Evolutionary conservation across 2,888 invertebrate genomes (phyloP), one percentile per base, ranked within the genome.

Genomic region (Scrobipalpa costella): DNA sequence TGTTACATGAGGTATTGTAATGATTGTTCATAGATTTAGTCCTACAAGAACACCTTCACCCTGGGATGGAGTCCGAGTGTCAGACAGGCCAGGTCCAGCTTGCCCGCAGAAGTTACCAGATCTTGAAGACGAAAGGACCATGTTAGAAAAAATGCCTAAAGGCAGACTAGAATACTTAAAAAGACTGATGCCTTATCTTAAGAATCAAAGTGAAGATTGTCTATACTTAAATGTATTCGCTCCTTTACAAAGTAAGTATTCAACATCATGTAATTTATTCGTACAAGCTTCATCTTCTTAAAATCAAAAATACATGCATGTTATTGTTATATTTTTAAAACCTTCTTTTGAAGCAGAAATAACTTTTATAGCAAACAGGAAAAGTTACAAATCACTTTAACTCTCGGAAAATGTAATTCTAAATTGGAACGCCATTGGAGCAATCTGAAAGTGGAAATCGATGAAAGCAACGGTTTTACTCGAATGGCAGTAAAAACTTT

Each of bases 121-220:
- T 85, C 93, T 97, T 70, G 93, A 93, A 75, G 97, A 97, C 80
- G 96, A 96, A 86, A 95, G 95, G 77, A 94, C 95, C 75, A 95
- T 96, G 61, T 92, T 97, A 83, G 95, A 94, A 78, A 94, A 94
- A 83, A 97, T 98, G 96, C 98, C 98, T 71, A 94, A 95, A 79
- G 98, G 98, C 73, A 93, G 98, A 79, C 93, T 97, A 87, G 97
- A 98, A 85, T 97, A 98, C 87, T 93, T 99, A 72, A 96, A 95
- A 92, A 94, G 98, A 84, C 93, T 99, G 89, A 93, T 97, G 84
- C 97, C 97, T 73, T 95, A 96, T 92, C 94, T 99, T 84, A 94
- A 94, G 88, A 96, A 98, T 90, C 98, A 99, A 93, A 97, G 96
- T 85, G 99, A 99, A 93, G 98, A 99, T 93, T 99, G 99, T 86